Evolutionary conservation across 2,113 vertebrate species (phyloP).

Genomic region (Muntiacus reevesi): DNA sequence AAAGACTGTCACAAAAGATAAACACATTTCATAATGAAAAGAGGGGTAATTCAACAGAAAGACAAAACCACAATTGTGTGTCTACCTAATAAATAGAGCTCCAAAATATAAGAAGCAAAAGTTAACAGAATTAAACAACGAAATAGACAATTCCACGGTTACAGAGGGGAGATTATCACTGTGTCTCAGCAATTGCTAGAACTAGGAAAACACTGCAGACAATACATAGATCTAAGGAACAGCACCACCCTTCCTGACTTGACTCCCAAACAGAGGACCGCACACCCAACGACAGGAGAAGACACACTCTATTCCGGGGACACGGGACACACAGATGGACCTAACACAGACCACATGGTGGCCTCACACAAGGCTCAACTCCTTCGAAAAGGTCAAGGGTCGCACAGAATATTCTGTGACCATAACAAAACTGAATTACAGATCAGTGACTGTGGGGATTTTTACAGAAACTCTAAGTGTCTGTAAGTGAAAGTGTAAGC

Average conservation of each 20-base stretch:
- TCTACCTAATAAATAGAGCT: no score
- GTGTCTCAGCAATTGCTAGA: rapidly evolving
- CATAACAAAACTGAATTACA: no score
- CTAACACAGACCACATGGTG: not conserved
- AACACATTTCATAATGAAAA: no score
- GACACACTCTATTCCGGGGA: not conserved
- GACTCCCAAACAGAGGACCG: not conserved
- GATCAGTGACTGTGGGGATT: rapidly evolving
- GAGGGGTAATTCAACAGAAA: no score
- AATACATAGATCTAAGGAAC: not conserved
- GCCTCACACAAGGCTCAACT: not conserved
- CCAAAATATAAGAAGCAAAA: no score
- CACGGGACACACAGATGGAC: not conserved
- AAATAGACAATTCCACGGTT: not conserved
- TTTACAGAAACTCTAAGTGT: not conserved
- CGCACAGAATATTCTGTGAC: not conserved
- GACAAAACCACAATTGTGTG: no score
- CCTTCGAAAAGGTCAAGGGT: not conserved
- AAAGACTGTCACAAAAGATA: no score
- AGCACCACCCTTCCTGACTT: no score
- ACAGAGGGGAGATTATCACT: not conserved
- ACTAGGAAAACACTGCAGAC: not conserved
- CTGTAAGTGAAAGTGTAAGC: not conserved
- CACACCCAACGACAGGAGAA: not conserved
- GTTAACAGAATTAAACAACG: not conserved